Percentiles rank a stretch among this genome's conserved stretches.
phyloP scores from a whole-genome alignment of 2,797 vertebrate species.

The Oryzias dopingdopingensis region DNA sequence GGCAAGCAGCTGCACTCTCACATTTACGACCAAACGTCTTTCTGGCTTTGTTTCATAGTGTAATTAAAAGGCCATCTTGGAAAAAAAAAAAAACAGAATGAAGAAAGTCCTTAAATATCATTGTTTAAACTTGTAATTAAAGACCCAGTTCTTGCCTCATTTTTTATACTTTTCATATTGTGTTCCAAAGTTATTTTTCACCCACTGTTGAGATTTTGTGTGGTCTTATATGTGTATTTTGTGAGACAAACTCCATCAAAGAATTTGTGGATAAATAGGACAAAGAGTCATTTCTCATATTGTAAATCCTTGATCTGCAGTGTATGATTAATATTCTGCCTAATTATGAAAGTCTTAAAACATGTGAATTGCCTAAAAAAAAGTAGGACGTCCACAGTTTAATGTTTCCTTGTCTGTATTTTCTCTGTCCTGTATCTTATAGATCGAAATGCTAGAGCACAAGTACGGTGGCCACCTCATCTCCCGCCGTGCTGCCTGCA shows the following conservation, averaged over 20 bases:
- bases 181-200: too few relatives aligned
- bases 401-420: slow-evolving; percentile 21
- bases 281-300: too few relatives aligned
- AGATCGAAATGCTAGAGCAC: slow-evolving; percentile 99
- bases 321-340: too few relatives aligned
- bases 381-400: not conserved
- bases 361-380: too few relatives aligned
- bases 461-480: slow-evolving; percentile 97
- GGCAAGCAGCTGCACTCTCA: slow-evolving; percentile 39
- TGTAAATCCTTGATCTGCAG: too few relatives aligned
- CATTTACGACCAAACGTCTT: slow-evolving; percentile 13
- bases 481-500: slow-evolving; percentile 95
- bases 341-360: too few relatives aligned
- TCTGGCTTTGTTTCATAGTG: slow-evolving; percentile 13
- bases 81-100: slow-evolving; percentile 12
- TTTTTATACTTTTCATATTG: not conserved
- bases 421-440: slow-evolving; percentile 41
- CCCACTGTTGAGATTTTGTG: too few relatives aligned
- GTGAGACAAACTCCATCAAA: too few relatives aligned
- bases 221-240: not conserved
- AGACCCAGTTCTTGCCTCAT: not conserved
- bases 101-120: slow-evolving; percentile 1
- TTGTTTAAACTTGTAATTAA: not conserved
- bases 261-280: too few relatives aligned
- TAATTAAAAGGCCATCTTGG: slow-evolving; percentile 7